These are phyloP conservation scores for Drosophila hamatofila DNA, from an alignment of 2,888 invertebrate genomes.

Conservation along the genomic window DNA sequence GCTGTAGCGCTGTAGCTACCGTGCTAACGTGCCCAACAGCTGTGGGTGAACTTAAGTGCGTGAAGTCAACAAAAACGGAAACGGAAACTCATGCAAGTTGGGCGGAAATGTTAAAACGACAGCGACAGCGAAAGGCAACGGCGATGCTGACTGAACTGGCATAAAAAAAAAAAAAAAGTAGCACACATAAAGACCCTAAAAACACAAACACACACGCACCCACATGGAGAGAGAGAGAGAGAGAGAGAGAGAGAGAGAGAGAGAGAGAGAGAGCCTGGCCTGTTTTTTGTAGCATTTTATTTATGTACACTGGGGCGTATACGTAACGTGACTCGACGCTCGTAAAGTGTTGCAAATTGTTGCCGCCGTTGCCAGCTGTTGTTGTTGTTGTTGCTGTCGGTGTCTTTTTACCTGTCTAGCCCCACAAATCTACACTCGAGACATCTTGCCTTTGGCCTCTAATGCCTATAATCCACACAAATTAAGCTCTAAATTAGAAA, in stretches of 20 bases:
- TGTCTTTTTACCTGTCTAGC: constrained; percentile 44
- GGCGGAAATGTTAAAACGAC: constrained; percentile 70
- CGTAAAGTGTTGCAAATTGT: constrained; percentile 73
- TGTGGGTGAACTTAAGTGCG: constrained; percentile 57
- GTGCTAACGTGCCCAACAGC: background rate
- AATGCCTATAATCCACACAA: constrained; percentile 58
- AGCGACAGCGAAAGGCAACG: constrained; percentile 17
- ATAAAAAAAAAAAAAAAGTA: constrained; percentile 12
- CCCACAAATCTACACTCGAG: constrained; percentile 6
- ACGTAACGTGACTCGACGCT: constrained; percentile 61
- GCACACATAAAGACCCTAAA: constrained; percentile 11
- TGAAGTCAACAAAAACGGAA: constrained; percentile 71
- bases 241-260: background rate
- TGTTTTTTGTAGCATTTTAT: constrained; percentile 64
- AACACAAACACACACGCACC: constrained; percentile 6
- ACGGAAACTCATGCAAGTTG: constrained; percentile 75
- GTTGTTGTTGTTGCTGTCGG: background rate
- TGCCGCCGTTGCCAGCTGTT: constrained; percentile 12
- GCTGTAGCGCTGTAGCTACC: too few species aligned
- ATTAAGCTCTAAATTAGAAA: constrained; percentile 78
- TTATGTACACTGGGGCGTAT: constrained; percentile 72
- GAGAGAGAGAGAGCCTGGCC: constrained; percentile 6
- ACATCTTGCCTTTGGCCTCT: constrained; percentile 17
- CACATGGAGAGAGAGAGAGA: background rate
- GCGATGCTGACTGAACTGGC: constrained; percentile 9